Evolutionary conservation across 2,888 invertebrate genomes (phyloP).

Genomic region (Yponomeuta sedellus): DNA sequence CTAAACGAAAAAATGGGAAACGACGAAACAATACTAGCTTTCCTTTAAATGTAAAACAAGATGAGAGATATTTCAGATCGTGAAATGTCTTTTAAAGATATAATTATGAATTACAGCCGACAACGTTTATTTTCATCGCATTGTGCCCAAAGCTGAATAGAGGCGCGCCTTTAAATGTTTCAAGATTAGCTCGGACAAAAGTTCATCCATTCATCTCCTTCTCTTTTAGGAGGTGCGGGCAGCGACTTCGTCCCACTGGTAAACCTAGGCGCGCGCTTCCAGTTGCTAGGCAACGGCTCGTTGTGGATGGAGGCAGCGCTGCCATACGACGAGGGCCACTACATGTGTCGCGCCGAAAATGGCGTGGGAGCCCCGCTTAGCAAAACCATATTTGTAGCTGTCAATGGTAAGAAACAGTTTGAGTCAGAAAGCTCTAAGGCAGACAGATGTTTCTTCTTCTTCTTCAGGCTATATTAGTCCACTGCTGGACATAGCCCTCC

Average conservation of each 20-base stretch:
- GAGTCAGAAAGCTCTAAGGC: too few species aligned
- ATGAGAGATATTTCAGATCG: too few species aligned
- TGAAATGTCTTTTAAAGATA: too few species aligned
- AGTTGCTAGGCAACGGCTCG: constrained; percentile 82
- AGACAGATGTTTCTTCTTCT: too few species aligned
- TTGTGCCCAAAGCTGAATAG: too few species aligned
- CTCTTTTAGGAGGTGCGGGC: constrained; percentile 74
- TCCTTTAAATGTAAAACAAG: too few species aligned
- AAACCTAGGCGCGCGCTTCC: constrained; percentile 76
- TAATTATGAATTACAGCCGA: too few species aligned
- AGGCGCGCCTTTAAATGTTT: neutral
- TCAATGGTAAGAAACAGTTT: constrained; percentile 80
- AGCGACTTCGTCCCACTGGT: constrained; percentile 81
- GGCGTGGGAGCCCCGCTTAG: constrained; percentile 88
- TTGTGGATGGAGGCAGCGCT: constrained; percentile 84
- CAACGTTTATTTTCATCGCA: too few species aligned
- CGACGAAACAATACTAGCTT: too few species aligned
- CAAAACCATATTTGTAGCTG: constrained; percentile 88
- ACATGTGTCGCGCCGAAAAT: constrained; percentile 90
- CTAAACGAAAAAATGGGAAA: too few species aligned
- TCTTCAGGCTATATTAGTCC: too few species aligned
- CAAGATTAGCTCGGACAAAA: neutral
- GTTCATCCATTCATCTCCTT: neutral
- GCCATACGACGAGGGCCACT: constrained; percentile 88
- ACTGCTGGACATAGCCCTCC: too few species aligned